These are phyloP conservation scores for Odontocolon sp. DNA, from an alignment of 2,888 invertebrate genomes.

Conservation along the genomic window DNA sequence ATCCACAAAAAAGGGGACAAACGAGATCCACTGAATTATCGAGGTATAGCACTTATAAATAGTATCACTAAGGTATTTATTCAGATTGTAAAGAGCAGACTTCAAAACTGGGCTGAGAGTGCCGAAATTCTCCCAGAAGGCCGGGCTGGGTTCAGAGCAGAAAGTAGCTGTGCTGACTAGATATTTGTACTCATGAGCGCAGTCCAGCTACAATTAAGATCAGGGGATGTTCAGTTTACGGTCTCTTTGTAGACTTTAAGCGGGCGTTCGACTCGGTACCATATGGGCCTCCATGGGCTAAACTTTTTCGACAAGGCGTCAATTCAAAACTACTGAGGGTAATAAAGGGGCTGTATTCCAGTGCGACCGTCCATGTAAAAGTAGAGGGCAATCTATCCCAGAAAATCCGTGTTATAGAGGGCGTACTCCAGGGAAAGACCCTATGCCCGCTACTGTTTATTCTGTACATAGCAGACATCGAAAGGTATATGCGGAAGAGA, in stretches of 20 bases:
- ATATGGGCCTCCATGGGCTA: background rate
- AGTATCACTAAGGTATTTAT: background rate
- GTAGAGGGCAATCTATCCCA: background rate
- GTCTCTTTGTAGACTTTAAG: conserved; percentile 16
- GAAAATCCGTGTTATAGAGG: background rate
- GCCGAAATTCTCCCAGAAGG: background rate
- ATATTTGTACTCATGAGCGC: background rate
- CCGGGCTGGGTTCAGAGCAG: background rate
- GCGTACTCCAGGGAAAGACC: background rate
- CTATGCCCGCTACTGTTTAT: background rate
- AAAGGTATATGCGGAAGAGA: background rate
- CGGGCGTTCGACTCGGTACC: background rate
- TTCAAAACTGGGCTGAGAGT: background rate
- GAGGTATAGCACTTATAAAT: background rate
- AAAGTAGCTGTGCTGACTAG: background rate
- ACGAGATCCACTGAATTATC: background rate
- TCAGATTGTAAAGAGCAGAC: background rate
- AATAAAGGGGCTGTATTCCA: background rate
- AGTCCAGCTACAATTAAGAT: background rate
- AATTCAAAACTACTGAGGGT: background rate
- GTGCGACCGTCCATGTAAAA: background rate
- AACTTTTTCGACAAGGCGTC: background rate
- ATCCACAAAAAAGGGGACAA: background rate
- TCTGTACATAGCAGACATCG: background rate
- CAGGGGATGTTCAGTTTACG: conserved; percentile 2